Base-by-base conservation (phyloP, 2,797 vertebrate genomes). In the Acipenser transmontanus region DNA sequence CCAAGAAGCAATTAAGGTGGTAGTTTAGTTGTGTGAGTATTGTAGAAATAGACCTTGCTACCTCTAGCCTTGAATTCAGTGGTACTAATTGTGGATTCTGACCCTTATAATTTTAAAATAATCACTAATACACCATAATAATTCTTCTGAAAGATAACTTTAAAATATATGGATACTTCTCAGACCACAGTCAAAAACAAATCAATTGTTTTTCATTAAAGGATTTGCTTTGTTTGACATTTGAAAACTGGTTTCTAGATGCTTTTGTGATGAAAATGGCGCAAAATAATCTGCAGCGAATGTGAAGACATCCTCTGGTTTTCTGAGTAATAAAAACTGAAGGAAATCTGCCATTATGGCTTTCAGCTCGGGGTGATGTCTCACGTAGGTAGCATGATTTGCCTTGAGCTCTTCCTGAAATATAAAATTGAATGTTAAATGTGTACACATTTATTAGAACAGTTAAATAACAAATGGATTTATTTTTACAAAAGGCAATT, bases 261-360 rank as follows among this genome's bases (percentile, higher is more conserved):
- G 63, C 20, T 0, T 47, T 11, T 8, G 59, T 2, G 20, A 12
- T 2, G 81, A 6, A 1, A 92, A 95, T 1, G 84, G 75, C 0
- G 80, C 72, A 57, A 98, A 98, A 77, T 91, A 93, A 61, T 95
- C 87, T 1, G 81, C 83, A 0, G 94, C 91, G 64, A 95, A 97
- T 61, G 86, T 77, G 71, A 93, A 71, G 14, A 92, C 80, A 6
- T 98, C 86, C 0, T 75, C 68, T 0, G 96, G 97, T 80, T 92
- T 93, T 14, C 78, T 88, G 47, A 97, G 70, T 20, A 99, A 82
- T 69, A 98, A 72, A 49, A 93, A 91, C 74, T 94, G 92, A 69
- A 98, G 77, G 77, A 98, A 99, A 78, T 98, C 94, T 0, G 91
- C 87, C 64, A 95, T 63, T 8, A 98, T 80, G 0, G 80, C 78